phyloP scores from a whole-genome alignment of 2,888 invertebrate species.

The Watsonalla binaria region DNA sequence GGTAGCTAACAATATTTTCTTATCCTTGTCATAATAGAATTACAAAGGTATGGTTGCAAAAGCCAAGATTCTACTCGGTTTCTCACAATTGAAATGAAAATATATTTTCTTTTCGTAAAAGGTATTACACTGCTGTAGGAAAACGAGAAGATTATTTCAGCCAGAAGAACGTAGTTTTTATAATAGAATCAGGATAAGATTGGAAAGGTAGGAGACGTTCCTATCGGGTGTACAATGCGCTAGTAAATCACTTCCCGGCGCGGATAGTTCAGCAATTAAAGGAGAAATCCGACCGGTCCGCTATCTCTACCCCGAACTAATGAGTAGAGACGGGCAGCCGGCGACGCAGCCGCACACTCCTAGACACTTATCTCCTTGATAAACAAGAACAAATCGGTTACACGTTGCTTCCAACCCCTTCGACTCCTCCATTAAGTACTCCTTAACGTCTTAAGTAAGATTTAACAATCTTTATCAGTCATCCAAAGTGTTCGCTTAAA shows the following conservation, averaged over 20 bases:
- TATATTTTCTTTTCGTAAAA: constrained; percentile 18
- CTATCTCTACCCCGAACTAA: constrained; percentile 63
- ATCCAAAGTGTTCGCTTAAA: constrained; percentile 45
- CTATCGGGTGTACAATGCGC: constrained; percentile 32
- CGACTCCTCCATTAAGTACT: constrained; percentile 47
- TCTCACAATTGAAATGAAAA: constrained; percentile 17
- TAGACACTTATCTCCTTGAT: constrained; percentile 66
- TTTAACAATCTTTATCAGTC: constrained; percentile 57
- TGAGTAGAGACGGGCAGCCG: constrained; percentile 56
- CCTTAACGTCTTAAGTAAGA: constrained; percentile 62
- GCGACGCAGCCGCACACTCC: constrained; percentile 45
- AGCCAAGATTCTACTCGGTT: constrained; percentile 13
- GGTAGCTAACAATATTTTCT: constrained; percentile 39
- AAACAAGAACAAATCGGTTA: constrained; percentile 73
- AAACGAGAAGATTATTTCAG: neutral
- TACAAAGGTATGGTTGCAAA: constrained; percentile 31
- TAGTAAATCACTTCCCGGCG: constrained; percentile 47
- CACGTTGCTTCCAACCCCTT: constrained; percentile 59
- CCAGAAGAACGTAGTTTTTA: neutral
- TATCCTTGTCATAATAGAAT: constrained; percentile 37
- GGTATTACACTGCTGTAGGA: constrained; percentile 6
- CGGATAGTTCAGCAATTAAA: constrained; percentile 67
- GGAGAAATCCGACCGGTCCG: constrained; percentile 47
- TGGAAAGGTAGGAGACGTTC: constrained; percentile 16
- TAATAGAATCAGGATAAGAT: neutral